A percentile compares a stretch with the other conserved stretches of the same genome.
Conservation (phyloP, 2,888 invertebrate genomes). For the Nomada fabriciana region DNA sequence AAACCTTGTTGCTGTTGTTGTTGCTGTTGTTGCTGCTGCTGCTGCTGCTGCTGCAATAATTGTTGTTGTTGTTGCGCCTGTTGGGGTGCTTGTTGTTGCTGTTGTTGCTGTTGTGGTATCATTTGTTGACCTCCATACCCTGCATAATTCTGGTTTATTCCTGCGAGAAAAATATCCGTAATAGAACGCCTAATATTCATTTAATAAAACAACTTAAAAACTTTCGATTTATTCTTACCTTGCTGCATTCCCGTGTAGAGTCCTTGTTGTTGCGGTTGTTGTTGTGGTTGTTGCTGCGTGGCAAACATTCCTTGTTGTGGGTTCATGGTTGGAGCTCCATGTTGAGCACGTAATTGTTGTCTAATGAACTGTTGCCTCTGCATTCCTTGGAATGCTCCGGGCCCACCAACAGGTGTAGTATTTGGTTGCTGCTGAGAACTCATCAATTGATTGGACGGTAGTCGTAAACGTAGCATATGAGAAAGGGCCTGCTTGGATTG, state of each 20-base stretch:
- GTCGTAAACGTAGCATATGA: slow-evolving; percentile 92
- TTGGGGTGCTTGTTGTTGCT: slow-evolving; percentile 81
- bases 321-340: slow-evolving; percentile 83
- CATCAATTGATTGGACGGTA: slow-evolving; percentile 87
- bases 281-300: slow-evolving; percentile 84
- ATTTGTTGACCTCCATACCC: slow-evolving; percentile 86
- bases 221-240: slow-evolving; percentile 69
- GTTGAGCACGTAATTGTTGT: slow-evolving; percentile 82
- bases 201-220: slow-evolving; percentile 2
- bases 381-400: slow-evolving; percentile 82
- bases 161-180: slow-evolving; percentile 63
- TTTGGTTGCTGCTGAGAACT: slow-evolving; percentile 81
- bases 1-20: slow-evolving; percentile 82
- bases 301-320: slow-evolving; percentile 85
- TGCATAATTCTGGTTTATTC: slow-evolving; percentile 88
- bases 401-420: slow-evolving; percentile 78
- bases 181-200: neutral
- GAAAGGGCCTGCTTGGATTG: slow-evolving; percentile 94
- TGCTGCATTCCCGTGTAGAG: slow-evolving; percentile 88
- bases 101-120: slow-evolving; percentile 76
- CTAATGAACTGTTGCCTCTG: slow-evolving; percentile 84
- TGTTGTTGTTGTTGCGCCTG: slow-evolving; percentile 85
- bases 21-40: slow-evolving; percentile 84
- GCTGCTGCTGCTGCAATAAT: slow-evolving; percentile 83
- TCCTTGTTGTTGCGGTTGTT: slow-evolving; percentile 84